Evolutionary conservation across 2,888 invertebrate species (phyloP).

Genomic region (Brachyopa scutellaris): DNA sequence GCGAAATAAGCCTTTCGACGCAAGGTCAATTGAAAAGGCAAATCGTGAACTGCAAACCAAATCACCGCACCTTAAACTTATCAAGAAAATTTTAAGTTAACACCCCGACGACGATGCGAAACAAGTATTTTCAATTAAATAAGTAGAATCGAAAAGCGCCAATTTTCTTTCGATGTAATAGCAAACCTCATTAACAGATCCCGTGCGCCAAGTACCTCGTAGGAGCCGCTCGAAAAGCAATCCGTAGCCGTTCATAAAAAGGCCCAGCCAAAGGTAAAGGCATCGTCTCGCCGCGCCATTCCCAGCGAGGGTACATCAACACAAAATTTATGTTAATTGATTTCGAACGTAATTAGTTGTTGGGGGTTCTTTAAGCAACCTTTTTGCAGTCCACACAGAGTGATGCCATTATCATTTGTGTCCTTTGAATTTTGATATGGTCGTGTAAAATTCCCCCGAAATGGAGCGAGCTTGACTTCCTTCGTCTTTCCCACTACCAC

Average conservation of each 20-base stretch:
- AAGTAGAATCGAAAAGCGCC: slow-evolving; percentile 21
- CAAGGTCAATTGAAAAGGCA: no score
- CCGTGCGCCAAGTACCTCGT: not conserved
- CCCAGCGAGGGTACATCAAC: not conserved
- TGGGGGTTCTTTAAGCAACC: slow-evolving; percentile 23
- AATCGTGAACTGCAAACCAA: no score
- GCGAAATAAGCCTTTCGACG: no score
- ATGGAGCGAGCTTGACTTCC: not conserved
- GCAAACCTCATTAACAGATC: slow-evolving; percentile 31
- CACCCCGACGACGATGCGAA: slow-evolving; percentile 6
- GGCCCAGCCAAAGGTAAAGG: no score
- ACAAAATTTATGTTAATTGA: slow-evolving; percentile 55
- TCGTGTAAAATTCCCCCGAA: slow-evolving; percentile 33
- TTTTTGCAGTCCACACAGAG: slow-evolving; percentile 37
- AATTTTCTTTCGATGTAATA: slow-evolving; percentile 25
- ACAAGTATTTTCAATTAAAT: slow-evolving; percentile 37
- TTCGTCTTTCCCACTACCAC: not conserved
- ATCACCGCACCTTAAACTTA: no score
- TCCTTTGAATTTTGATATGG: slow-evolving; percentile 61
- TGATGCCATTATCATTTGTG: slow-evolving; percentile 48
- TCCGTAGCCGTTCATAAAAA: no score
- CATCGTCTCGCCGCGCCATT: no score
- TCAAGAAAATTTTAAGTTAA: not conserved
- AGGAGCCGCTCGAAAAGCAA: not conserved
- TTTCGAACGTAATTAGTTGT: slow-evolving; percentile 52